Percentiles rank a stretch among this genome's conserved stretches.
Evolutionary conservation across 2,888 invertebrate species (phyloP).

Genomic region (Meghimatium bilineatum): DNA sequence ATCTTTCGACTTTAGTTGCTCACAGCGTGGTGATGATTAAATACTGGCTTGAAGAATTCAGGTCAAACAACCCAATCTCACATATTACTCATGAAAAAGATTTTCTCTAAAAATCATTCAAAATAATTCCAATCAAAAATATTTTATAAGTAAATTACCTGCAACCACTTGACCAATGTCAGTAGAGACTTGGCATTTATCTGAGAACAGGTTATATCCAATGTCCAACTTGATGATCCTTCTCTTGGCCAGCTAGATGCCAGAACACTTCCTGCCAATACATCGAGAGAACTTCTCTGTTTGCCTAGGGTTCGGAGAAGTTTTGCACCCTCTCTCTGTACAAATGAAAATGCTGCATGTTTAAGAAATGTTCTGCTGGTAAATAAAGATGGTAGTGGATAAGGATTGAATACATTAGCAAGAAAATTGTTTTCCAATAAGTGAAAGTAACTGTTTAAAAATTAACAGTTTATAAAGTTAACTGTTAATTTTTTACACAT

Average conservation of each 20-base stretch:
- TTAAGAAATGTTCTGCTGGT: neutral
- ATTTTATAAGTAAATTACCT: slow-evolving; percentile 51
- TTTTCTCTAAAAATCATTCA: too few relatives aligned
- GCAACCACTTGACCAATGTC: slow-evolving; percentile 75
- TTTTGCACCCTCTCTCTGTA: slow-evolving; percentile 45
- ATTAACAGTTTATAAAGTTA: too few relatives aligned
- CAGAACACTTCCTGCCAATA: slow-evolving; percentile 42
- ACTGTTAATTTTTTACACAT: too few relatives aligned
- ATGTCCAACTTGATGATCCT: slow-evolving; percentile 48
- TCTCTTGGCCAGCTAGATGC: slow-evolving; percentile 37
- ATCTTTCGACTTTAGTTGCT: too few relatives aligned
- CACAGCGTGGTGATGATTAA: too few relatives aligned
- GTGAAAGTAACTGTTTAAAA: neutral
- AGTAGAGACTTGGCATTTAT: slow-evolving; percentile 73
- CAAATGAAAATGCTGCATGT: neutral
- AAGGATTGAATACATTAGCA: neutral
- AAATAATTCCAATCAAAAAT: too few relatives aligned
- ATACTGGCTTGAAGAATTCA: too few relatives aligned
- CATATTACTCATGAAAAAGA: too few relatives aligned
- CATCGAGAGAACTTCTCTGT: slow-evolving; percentile 42
- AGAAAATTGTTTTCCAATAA: too few relatives aligned
- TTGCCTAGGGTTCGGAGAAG: slow-evolving; percentile 42
- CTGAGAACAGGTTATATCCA: slow-evolving; percentile 59
- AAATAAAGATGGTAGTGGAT: neutral
- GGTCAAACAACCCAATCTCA: too few relatives aligned